These are phyloP conservation scores for Plumapathes pennacea DNA, from an alignment of 92 coral and sea anemone species.

Conservation along the genomic window DNA sequence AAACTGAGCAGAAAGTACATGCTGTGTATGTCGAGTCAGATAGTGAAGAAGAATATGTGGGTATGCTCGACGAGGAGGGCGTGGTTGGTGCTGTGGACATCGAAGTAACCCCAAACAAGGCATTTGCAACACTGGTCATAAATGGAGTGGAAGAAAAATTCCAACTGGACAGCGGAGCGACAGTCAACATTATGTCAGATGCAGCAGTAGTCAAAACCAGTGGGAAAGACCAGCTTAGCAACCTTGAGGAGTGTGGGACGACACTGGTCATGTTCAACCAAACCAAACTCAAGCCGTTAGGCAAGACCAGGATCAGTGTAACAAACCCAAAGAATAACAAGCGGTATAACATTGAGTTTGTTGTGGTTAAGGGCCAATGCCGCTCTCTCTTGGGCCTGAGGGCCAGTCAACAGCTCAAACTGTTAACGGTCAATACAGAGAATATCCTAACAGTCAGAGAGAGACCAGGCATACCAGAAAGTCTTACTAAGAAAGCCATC, in stretches of 20 bases:
- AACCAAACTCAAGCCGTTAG: slow-evolving; percentile 8
- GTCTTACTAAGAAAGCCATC: slow-evolving; percentile 17
- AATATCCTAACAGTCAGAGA: slow-evolving; percentile 32
- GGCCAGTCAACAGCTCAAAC: slow-evolving; percentile 7
- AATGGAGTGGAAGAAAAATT: slow-evolving; percentile 10
- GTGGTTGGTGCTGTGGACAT: not conserved
- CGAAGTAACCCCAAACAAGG: not conserved
- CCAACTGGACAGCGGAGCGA: slow-evolving; percentile 23
- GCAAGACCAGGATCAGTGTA: slow-evolving; percentile 29
- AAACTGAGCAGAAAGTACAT: not conserved
- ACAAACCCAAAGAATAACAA: slow-evolving; percentile 14
- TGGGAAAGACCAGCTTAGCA: no score
- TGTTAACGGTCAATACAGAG: slow-evolving; percentile 11
- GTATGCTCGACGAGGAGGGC: not conserved
- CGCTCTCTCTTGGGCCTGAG: slow-evolving; percentile 17
- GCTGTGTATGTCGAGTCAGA: slow-evolving; percentile 2
- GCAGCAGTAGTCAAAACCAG: no score
- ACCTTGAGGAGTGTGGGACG: not conserved
- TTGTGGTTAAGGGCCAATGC: slow-evolving; percentile 8
- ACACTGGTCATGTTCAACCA: slow-evolving; percentile 14
- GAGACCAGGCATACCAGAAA: slow-evolving; percentile 2
- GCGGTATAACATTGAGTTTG: slow-evolving; percentile 23
- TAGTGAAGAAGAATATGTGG: slow-evolving; percentile 13
- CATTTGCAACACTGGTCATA: slow-evolving; percentile 6
- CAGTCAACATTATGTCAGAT: slow-evolving; percentile 4